These are phyloP conservation scores for Brachyptera putata DNA, from an alignment of 2,888 invertebrate genomes.

Conservation along the genomic window DNA sequence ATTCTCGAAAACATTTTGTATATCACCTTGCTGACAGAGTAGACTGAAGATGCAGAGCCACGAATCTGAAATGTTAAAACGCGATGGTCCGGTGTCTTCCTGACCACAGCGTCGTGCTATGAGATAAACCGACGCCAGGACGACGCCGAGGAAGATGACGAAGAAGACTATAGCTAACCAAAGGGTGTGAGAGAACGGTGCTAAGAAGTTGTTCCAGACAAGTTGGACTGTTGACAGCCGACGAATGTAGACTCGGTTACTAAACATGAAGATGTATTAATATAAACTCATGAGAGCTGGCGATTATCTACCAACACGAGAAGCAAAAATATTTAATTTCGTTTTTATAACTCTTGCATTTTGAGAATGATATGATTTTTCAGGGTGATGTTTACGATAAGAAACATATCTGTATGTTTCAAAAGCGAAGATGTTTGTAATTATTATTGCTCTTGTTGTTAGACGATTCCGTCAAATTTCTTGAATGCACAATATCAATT, in stretches of 20 bases:
- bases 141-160: neutral
- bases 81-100: neutral
- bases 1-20: neutral
- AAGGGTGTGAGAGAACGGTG: conserved; percentile 19
- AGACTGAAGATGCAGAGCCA: conserved; percentile 4
- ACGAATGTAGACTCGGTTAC: conserved; percentile 6
- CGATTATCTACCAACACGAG: no score
- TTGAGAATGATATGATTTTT: no score
- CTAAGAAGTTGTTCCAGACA: conserved; percentile 18
- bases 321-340: no score
- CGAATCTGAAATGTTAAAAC: neutral
- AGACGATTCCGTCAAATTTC: no score
- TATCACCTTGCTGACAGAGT: conserved; percentile 13
- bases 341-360: no score
- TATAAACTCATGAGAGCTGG: no score
- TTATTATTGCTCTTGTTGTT: no score
- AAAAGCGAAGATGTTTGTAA: no score
- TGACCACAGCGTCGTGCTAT: neutral
- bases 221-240: neutral
- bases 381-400: no score
- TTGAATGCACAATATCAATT: no score
- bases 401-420: no score
- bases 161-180: neutral
- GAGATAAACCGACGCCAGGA: neutral
- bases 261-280: neutral